Evolutionary conservation across 2,888 invertebrate species (phyloP), one percentile per base, ranked within the genome.

Genomic region (Caenorhabditis japonica): DNA sequence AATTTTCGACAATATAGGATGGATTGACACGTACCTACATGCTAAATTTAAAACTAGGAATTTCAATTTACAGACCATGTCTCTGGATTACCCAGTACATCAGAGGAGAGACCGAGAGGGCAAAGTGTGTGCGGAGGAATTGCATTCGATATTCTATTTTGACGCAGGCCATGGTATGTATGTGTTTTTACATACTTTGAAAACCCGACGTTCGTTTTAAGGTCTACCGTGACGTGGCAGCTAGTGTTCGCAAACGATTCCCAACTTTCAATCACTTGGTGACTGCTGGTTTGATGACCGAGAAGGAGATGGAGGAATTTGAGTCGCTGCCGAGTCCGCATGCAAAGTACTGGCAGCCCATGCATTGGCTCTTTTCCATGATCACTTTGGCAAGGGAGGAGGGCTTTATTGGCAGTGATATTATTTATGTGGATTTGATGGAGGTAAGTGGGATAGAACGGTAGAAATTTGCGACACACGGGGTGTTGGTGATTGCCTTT

Each of bases 1-100:
- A 13, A 81, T 85, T 19, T 85, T 86, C 70, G 80, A 80, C 38
- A 86, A 86, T 58, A 75, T 86, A 19, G 86, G 86, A 41, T 86
- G 86, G 86, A 83, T 86, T 38, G 86, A 86, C 69, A 82, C 83
- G 84, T 84, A n/a, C n/a, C n/a, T n/a, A n/a, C 39, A 25, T 76
- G 60, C 47, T 19, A 13, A 10, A 12, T 39, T 23, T 13, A 23
- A 47, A 27, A 33, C 8, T 51, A 17, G 3, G 21, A 46, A 15
- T n/a, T n/a, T 13, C 15, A 3, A 55, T 33, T 56, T 83, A 36
- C 38, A 84, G 84, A 10, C 84, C 85, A 19, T 82, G 81, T 15
- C 69, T 86, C 5, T 75, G 83, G 62, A 81, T 86, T 27, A 69
- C 84, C 15, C 75, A 78, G 3, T 76, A 78, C 47, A 79, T 85